Percentiles rank a stretch among this genome's conserved stretches.
Conservation (phyloP, 1,140 invertebrate species). For the Pogonomyrmex barbatus region DNA sequence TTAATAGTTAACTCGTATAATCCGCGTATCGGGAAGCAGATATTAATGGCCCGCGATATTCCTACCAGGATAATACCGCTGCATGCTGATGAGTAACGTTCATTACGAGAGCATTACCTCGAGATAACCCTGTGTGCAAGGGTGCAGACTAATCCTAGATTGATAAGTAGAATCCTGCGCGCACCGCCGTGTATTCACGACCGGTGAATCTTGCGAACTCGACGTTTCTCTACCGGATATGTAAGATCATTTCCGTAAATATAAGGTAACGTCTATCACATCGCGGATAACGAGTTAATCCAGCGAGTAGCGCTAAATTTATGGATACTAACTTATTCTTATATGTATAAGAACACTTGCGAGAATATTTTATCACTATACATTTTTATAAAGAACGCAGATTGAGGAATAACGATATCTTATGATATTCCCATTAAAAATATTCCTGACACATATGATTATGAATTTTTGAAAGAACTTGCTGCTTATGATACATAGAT, state of each 20-base stretch:
- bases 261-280: slow-evolving; percentile 47
- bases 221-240: slow-evolving; percentile 37
- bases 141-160: slow-evolving; percentile 80
- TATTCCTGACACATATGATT: background rate
- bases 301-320: background rate
- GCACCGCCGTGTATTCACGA: slow-evolving; percentile 45
- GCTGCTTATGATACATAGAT: too few relatives aligned
- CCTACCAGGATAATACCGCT: slow-evolving; percentile 65
- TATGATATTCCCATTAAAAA: background rate
- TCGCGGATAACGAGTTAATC: slow-evolving; percentile 18
- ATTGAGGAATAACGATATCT: background rate
- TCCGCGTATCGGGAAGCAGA: slow-evolving; percentile 67
- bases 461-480: slow-evolving; percentile 1
- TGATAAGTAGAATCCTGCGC: slow-evolving; percentile 80
- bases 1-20: slow-evolving; percentile 70
- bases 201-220: slow-evolving; percentile 60
- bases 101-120: slow-evolving; percentile 81
- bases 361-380: background rate
- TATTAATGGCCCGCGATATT: slow-evolving; percentile 72
- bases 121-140: slow-evolving; percentile 77
- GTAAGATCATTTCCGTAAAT: slow-evolving; percentile 57
- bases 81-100: slow-evolving; percentile 81
- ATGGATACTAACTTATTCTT: slow-evolving; percentile 18
- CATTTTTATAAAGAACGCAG: background rate
- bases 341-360: background rate